Evolutionary conservation across 2,888 invertebrate species (phyloP), one percentile per base, ranked within the genome.

Genomic region (Agonopterix heracliana): DNA sequence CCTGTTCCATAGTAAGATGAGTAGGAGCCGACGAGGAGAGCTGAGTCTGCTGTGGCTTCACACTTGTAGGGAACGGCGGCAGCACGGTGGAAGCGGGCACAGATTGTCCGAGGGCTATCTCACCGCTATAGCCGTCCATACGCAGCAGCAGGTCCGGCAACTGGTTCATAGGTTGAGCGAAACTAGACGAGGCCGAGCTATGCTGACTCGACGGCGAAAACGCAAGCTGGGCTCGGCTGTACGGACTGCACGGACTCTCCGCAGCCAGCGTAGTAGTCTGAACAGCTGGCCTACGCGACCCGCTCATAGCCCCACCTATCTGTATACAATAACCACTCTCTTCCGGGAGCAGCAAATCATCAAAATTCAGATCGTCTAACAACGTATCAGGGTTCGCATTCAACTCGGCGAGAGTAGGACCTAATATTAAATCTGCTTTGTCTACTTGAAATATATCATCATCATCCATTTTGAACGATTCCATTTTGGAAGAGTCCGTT

Each of bases 371-470:
- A 78, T 96, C 96, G 69, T 94, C 95, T 49, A 95, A 75, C 42
- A 96, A 89, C 36, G 93, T 93, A 59, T 96, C 96, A 57, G 95
- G 95, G 64, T 95, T 95, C 12, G 94, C 94, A 81, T 95, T 95
- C 47, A 97, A 80, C 73, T 96, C 96, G 0, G 95, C 95, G 49
- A 97, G 88, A 54, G 96, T 96, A 0, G 96, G 94, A 3, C 94
- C 92, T 77, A 95, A 93, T 63, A 96, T 94, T 55, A 95, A 89
- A 81, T 96, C 96, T 40, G 94, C 92, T 81, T 96, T 95, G 76
- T 96, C 96, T 48, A 96, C 95, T 90, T 95, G 89, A 74, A 96
- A 95, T 64, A 96, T 95, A 71, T 96, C 96, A 71, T 96, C 96
- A 66, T 96, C 96, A 67, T 96, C 96, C 92, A 95, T 93, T 76